Percentiles rank a stretch among this genome's conserved stretches.
Conservation (phyloP, 2,888 invertebrate species). For the Agrochola litura region DNA sequence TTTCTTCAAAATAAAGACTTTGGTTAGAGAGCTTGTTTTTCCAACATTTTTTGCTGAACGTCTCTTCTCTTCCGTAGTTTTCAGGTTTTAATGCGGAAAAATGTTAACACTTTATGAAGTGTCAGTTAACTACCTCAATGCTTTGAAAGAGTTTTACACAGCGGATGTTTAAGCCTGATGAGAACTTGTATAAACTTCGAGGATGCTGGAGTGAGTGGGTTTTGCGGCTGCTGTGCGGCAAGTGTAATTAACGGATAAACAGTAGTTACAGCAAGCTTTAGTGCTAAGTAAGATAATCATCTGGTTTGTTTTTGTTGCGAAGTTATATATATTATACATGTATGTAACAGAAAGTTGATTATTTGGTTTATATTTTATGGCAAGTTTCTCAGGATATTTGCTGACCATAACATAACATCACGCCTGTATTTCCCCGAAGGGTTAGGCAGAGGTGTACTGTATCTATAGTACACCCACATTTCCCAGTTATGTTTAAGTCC, state of each 20-base stretch:
- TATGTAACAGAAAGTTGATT: background rate
- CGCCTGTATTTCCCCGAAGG: background rate
- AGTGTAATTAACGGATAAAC: constrained; percentile 44
- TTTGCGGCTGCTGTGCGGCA: constrained; percentile 33
- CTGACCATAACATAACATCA: background rate
- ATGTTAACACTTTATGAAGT: constrained; percentile 67
- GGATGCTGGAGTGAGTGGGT: constrained; percentile 43
- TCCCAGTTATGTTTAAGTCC: background rate
- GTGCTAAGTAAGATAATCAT: constrained; percentile 19
- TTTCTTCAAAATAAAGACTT: constrained; percentile 51
- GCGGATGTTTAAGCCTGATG: constrained; percentile 63
- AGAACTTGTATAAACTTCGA: constrained; percentile 61
- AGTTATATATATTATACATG: background rate
- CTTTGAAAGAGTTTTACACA: constrained; percentile 66
- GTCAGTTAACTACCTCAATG: constrained; percentile 68
- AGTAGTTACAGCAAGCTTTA: constrained; percentile 27
- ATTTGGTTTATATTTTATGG: background rate
- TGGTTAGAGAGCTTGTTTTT: constrained; percentile 43
- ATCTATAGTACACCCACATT: background rate
- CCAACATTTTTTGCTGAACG: constrained; percentile 30
- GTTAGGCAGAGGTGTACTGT: too few relatives aligned
- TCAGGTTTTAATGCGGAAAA: constrained; percentile 65
- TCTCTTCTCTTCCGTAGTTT: constrained; percentile 50
- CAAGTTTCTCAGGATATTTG: background rate
- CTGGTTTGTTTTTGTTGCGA: background rate